A percentile compares a stretch with the other conserved stretches of the same genome.
Conservation (phyloP, 2,888 invertebrate species). For the Macaria liturata region DNA sequence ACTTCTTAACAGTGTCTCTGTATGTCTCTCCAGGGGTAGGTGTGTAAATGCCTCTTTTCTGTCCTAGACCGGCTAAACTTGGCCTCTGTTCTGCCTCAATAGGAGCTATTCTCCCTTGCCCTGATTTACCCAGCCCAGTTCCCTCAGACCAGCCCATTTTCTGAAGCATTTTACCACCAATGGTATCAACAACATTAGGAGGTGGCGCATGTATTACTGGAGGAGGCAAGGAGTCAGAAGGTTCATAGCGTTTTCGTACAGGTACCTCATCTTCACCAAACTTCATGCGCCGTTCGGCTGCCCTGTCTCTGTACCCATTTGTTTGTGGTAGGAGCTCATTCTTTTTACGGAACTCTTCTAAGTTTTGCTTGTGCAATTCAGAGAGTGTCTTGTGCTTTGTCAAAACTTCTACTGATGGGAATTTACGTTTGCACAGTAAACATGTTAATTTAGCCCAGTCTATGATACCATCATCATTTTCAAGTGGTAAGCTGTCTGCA, state of each 20-base stretch:
- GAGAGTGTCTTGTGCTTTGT: slow-evolving; percentile 96
- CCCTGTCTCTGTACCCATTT: slow-evolving; percentile 93
- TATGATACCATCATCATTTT: slow-evolving; percentile 90
- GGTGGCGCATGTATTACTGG: slow-evolving; percentile 82
- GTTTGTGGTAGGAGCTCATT: slow-evolving; percentile 60
- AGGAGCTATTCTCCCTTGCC: slow-evolving; percentile 96
- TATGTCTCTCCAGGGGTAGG: slow-evolving; percentile 93
- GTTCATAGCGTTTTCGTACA: slow-evolving; percentile 71
- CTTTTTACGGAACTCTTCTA: slow-evolving; percentile 81
- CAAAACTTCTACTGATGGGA: slow-evolving; percentile 94
- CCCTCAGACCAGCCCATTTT: slow-evolving; percentile 99
- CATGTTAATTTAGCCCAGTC: slow-evolving; percentile 97
- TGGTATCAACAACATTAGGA: slow-evolving; percentile 92
- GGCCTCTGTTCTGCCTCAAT: slow-evolving; percentile 90
- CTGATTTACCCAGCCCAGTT: slow-evolving; percentile 95
- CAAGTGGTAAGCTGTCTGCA: slow-evolving; percentile 79
- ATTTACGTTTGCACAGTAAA: slow-evolving; percentile 96
- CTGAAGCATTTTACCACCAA: slow-evolving; percentile 97
- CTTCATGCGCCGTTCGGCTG: slow-evolving; percentile 96
- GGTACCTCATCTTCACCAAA: slow-evolving; percentile 93
- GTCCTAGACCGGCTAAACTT: slow-evolving; percentile 93
- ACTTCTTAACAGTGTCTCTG: slow-evolving; percentile 94
- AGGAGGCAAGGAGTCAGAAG: slow-evolving; percentile 49
- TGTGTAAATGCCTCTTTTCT: slow-evolving; percentile 89
- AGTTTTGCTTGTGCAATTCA: slow-evolving; percentile 95